phyloP scores from a whole-genome alignment of 1,140 invertebrate species.

The Eriocheir sinensis region DNA sequence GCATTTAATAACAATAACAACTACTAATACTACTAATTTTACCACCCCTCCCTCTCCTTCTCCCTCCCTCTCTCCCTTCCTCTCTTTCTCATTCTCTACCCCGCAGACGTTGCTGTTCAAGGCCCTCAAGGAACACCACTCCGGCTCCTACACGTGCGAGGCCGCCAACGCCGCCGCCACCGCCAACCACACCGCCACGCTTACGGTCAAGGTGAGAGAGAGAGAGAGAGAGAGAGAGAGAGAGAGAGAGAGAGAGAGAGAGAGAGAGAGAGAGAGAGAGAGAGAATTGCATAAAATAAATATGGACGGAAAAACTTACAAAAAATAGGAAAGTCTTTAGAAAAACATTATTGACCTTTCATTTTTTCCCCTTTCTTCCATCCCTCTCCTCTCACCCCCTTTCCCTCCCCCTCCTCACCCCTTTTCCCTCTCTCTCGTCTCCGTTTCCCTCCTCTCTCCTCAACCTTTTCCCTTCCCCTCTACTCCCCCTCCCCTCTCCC shows the following conservation, averaged over 20 bases:
- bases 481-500: background rate
- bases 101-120: constrained; percentile 79
- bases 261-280: too few species aligned
- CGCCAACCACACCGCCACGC: constrained; percentile 76
- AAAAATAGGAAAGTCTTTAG: background rate
- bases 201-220: constrained; percentile 84
- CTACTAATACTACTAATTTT: background rate
- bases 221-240: constrained; percentile 29
- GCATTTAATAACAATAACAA: too few species aligned
- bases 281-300: too few species aligned
- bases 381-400: background rate
- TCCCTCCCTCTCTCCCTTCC: background rate
- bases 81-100: background rate
- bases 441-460: background rate
- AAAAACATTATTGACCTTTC: background rate
- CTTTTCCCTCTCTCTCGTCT: background rate
- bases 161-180: constrained; percentile 79
- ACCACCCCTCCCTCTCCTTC: background rate
- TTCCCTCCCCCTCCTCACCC: background rate
- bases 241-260: constrained; percentile 36
- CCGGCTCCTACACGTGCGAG: constrained; percentile 80
- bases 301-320: background rate
- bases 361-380: background rate
- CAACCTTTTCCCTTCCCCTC: background rate
- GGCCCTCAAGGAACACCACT: constrained; percentile 74